A percentile compares a stretch with the other conserved stretches of the same genome.
Evolutionary conservation across 2,113 vertebrate species (phyloP).

Genomic region (Callaeas wilsoni): DNA sequence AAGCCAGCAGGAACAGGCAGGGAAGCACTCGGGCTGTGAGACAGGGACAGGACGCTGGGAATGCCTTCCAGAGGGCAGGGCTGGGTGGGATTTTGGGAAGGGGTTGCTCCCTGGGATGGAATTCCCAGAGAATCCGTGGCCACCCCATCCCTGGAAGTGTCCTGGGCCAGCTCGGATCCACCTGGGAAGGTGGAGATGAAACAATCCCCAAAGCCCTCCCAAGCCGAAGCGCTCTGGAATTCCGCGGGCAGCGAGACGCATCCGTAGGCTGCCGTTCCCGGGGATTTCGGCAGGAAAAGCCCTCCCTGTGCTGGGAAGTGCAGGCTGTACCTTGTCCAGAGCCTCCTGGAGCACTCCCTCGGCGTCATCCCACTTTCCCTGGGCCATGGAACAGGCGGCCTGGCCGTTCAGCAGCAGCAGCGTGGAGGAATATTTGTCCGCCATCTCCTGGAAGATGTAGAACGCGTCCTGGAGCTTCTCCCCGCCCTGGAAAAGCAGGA

Average conservation of each 20-base stretch:
- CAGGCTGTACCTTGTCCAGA: slow-evolving; percentile 76
- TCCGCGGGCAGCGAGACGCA: too few species aligned
- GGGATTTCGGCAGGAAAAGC: too few species aligned
- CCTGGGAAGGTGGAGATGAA: too few species aligned
- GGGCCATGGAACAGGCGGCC: slow-evolving; percentile 89
- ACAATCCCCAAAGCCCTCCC: background rate
- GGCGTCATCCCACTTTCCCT: slow-evolving; percentile 93
- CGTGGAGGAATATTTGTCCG: slow-evolving; percentile 81
- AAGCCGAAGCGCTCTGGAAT: too few species aligned
- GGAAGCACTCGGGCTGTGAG: background rate
- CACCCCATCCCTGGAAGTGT: too few species aligned
- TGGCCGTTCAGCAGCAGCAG: slow-evolving; percentile 91
- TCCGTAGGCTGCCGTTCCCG: too few species aligned
- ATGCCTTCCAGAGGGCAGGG: background rate
- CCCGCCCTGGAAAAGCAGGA: slow-evolving; percentile 76
- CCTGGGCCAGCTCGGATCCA: too few species aligned
- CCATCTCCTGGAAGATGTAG: background rate
- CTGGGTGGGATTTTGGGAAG: background rate
- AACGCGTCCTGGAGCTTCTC: background rate
- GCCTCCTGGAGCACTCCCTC: slow-evolving; percentile 90
- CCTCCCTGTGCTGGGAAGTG: background rate
- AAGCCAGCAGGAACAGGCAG: background rate
- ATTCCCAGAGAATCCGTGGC: too few species aligned
- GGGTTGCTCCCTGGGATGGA: background rate
- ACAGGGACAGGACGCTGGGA: background rate